Evolutionary conservation across 92 coral and sea anemone genomes (phyloP).

Genomic region (Zoanthus sansibaricus): DNA sequence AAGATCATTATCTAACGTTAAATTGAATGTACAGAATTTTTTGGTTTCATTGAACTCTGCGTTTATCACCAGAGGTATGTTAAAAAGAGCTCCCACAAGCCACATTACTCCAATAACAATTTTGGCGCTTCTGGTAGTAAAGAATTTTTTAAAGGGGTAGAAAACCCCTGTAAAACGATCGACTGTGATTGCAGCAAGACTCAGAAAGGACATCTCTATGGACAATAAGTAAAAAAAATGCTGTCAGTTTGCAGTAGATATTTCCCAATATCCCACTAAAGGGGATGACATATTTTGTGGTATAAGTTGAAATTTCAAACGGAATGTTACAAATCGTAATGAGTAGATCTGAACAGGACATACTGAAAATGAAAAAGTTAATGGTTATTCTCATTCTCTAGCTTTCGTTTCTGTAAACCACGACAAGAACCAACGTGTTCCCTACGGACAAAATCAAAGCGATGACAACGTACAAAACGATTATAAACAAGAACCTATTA

Average conservation of each 20-base stretch:
- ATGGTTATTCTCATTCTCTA: neutral
- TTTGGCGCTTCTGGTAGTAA: conserved; percentile 9
- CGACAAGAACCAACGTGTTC: neutral
- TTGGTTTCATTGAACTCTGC: neutral
- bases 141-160: neutral
- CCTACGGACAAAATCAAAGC: no score
- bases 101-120: conserved; percentile 16
- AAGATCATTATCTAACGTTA: conserved; percentile 1
- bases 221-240: no score
- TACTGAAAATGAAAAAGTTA: conserved; percentile 65
- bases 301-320: conserved; percentile 23
- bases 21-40: conserved; percentile 12
- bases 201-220: neutral
- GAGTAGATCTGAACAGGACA: conserved; percentile 47
- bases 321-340: no score
- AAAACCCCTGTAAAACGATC: conserved; percentile 36
- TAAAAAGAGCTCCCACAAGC: conserved; percentile 48
- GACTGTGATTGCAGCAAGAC: conserved; percentile 35
- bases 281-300: neutral
- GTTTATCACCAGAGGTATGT: conserved; percentile 45
- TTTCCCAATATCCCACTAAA: no score
- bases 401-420: conserved; percentile 2
- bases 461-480: no score
- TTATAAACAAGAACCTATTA: no score
- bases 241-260: no score